Conservation (phyloP, 2,113 vertebrate genomes). For the Hydrolagus affinis region DNA sequence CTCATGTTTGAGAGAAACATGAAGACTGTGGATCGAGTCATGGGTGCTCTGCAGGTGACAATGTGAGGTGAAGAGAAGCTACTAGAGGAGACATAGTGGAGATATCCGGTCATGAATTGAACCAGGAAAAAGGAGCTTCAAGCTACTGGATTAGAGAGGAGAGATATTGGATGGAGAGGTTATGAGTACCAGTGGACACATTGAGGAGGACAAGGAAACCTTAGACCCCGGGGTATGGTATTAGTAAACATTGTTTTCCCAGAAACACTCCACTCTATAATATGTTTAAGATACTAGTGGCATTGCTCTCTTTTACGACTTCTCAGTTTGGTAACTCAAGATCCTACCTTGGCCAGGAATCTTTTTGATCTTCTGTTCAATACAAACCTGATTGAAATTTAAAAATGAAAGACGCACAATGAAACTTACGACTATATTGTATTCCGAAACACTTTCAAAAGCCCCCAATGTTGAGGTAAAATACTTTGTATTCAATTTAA, state of each 20-base stretch:
- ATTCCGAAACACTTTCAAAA: slow-evolving; percentile 20
- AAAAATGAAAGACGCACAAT: neutral
- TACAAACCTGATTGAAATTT: slow-evolving; percentile 7
- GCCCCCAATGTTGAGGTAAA: neutral
- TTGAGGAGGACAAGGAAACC: neutral
- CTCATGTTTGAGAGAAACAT: no score
- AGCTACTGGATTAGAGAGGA: no score
- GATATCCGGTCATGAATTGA: no score
- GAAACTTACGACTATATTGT: neutral
- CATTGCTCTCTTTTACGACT: neutral
- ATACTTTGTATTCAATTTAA: slow-evolving; percentile 7
- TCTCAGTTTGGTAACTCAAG: neutral
- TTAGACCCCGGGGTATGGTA: no score
- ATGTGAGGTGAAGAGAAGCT: no score
- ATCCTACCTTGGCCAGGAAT: neutral
- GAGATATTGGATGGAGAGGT: no score
- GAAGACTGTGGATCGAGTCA: no score
- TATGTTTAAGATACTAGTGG: neutral
- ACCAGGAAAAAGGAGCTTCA: no score
- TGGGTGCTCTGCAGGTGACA: no score
- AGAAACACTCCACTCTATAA: neutral
- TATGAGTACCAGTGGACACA: neutral
- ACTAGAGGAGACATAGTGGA: no score
- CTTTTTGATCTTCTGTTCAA: neutral
- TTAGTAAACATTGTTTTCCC: neutral